A percentile compares a stretch with the other conserved stretches of the same genome.
Conservation (phyloP, 1,140 invertebrate genomes). For the Lethocerus indicus region DNA sequence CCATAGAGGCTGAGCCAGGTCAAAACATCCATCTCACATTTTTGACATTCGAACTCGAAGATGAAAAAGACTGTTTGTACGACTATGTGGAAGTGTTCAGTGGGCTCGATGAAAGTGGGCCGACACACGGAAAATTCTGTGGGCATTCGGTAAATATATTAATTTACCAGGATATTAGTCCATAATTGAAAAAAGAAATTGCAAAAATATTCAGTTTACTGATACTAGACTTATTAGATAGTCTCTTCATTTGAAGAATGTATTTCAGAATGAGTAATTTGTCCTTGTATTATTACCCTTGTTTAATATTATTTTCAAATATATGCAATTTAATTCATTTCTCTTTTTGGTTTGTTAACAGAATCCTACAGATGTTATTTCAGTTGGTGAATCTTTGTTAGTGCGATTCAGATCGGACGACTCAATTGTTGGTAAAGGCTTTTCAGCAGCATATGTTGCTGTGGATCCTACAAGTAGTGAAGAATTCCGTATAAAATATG, state of each 20-base stretch:
- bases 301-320: no score
- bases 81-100: conserved; percentile 87
- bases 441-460: conserved; percentile 70
- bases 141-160: conserved; percentile 51
- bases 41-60: conserved; percentile 81
- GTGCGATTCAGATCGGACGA: conserved; percentile 82
- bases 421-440: conserved; percentile 79
- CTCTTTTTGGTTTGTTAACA: conserved; percentile 28
- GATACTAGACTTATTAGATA: no score
- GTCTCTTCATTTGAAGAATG: no score
- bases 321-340: no score
- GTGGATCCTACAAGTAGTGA: conserved; percentile 30
- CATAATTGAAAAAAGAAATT: background rate
- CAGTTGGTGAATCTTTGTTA: conserved; percentile 68
- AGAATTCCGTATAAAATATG: no score
- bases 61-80: conserved; percentile 79
- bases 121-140: conserved; percentile 69
- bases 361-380: conserved; percentile 76
- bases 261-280: no score
- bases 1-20: conserved; percentile 60
- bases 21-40: conserved; percentile 73
- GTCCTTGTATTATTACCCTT: no score
- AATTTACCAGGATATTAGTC: background rate
- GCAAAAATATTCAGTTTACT: background rate
- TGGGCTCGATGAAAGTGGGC: conserved; percentile 59